phyloP scores from a whole-genome alignment of 2,797 vertebrate species.

The Enteromius treurensis region DNA sequence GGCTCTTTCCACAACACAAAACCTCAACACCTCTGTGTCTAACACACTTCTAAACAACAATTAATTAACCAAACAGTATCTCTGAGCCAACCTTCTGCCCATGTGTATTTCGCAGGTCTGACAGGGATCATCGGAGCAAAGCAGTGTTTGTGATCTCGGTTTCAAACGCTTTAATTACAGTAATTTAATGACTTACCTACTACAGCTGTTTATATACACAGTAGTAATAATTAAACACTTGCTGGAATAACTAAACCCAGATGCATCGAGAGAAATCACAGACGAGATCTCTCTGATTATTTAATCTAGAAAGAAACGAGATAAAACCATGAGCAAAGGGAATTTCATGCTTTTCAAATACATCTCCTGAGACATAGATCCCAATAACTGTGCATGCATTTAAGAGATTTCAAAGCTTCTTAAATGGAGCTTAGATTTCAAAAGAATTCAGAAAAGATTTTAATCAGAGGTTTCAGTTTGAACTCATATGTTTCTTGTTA shows the following conservation, averaged over 20 bases:
- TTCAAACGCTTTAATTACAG: not conserved
- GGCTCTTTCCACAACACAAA: slow-evolving; percentile 18
- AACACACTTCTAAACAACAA: slow-evolving; percentile 16
- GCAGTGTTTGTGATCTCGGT: not conserved
- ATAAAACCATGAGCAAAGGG: not conserved
- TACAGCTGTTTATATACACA: not conserved
- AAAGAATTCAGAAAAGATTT: not conserved
- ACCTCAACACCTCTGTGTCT: slow-evolving; percentile 15
- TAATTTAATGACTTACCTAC: not conserved
- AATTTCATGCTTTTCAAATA: not conserved
- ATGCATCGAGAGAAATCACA: not conserved
- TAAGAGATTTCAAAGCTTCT: not conserved
- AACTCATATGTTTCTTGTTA: not conserved
- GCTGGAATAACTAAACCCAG: not conserved
- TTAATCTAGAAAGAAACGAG: not conserved
- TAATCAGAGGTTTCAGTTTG: not conserved
- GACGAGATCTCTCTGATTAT: not conserved
- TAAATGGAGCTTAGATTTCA: not conserved
- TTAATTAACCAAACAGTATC: not conserved
- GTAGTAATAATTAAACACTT: not conserved
- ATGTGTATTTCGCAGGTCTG: slow-evolving; percentile 8
- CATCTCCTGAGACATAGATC: not conserved
- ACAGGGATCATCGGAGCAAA: slow-evolving; percentile 13
- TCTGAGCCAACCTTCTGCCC: not conserved
- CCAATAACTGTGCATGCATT: not conserved